phyloP scores from a whole-genome alignment of 2,888 invertebrate species.

The Phyllotreta striolata region DNA sequence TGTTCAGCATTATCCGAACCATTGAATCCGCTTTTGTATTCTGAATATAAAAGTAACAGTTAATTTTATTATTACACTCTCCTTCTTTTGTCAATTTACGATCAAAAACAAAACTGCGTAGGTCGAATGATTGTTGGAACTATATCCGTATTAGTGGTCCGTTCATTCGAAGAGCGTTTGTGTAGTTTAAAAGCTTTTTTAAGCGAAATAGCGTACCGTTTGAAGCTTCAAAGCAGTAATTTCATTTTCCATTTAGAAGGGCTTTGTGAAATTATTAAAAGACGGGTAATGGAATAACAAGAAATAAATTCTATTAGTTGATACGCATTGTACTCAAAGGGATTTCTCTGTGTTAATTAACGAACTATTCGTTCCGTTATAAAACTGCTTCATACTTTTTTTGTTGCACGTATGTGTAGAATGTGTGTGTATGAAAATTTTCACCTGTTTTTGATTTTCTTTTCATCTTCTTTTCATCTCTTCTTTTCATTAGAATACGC shows the following conservation, averaged over 20 bases:
- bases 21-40: background rate
- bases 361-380: background rate
- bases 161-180: too few relatives aligned
- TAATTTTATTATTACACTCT: background rate
- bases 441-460: too few relatives aligned
- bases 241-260: slow-evolving; percentile 1
- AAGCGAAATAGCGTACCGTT: background rate
- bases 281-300: background rate
- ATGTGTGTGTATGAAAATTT: too few relatives aligned
- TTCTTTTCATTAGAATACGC: too few relatives aligned
- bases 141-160: too few relatives aligned
- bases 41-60: background rate
- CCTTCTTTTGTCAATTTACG: too few relatives aligned
- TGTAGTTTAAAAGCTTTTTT: background rate
- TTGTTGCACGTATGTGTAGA: too few relatives aligned
- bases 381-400: background rate
- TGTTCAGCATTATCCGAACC: background rate
- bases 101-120: too few relatives aligned
- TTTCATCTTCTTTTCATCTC: too few relatives aligned
- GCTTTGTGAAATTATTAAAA: background rate
- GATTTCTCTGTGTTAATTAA: slow-evolving; percentile 6
- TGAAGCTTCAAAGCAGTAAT: background rate
- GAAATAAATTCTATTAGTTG: slow-evolving; percentile 4
- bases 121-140: too few relatives aligned
- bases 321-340: slow-evolving; percentile 1